Evolutionary conservation across 2,888 invertebrate genomes (phyloP), one percentile per base, ranked within the genome.

Genomic region (Drosophila melanosoma): DNA sequence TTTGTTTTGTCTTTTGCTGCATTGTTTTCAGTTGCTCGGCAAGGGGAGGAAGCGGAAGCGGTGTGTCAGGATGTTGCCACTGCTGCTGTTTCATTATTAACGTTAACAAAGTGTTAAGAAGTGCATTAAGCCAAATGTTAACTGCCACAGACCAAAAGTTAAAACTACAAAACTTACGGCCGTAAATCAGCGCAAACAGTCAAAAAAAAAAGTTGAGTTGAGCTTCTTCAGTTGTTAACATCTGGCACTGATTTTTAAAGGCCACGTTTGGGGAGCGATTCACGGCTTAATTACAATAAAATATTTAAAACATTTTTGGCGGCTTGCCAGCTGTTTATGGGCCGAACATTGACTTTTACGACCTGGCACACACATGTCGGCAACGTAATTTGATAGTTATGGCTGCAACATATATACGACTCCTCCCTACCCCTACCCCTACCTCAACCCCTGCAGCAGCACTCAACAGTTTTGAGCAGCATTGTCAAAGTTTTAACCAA

Each of bases 321-420:
- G 20, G 45, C 54, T 58, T 58, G 79, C 65, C 84, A 76, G 70
- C 74, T 71, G 81, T 81, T 83, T 83, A 81, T 77, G 81, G 64
- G 64, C 53, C 63, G 58, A 65, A 61, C 83, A 76, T 71, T 69
- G 81, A 69, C 74, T 79, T 84, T 70, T 64, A 74, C 78, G 68
- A 70, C 63, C 57, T 59, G 60, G 38, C 79, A 58, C 88, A 58
- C 88, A 88, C 83, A 79, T 89, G 83, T 87, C 67, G 81, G 81
- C 69, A 73, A 69, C 78, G 90, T 81, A 90, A 90, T 85, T 88
- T 86, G 89, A 90, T 85, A 85, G 85, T 85, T 90, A 79, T 72
- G 76, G 64, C 73, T 59, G 60, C 42, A 45, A 48, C 15, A 29
- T 8, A 40, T 38, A 54, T 11, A 12, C 26, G 23, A 29, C n/a